Conservation (phyloP, 2,888 invertebrate genomes). For the Drosophila mimica region DNA sequence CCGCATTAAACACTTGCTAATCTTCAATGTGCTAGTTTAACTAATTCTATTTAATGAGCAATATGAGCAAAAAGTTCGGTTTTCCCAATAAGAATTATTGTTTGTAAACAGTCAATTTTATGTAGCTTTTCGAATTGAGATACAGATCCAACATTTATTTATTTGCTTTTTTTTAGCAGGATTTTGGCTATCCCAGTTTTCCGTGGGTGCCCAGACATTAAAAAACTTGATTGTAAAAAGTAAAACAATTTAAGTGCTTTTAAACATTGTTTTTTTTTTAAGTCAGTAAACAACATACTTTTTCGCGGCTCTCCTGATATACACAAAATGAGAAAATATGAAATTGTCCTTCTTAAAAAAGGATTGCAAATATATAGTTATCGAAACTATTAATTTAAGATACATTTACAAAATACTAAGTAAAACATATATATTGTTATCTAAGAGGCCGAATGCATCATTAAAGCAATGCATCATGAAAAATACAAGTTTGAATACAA, state of each 20-base stretch:
- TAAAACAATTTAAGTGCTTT: neutral
- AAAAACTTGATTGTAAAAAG: neutral
- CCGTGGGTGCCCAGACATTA: too few relatives aligned
- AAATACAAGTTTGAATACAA: neutral
- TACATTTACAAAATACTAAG: neutral
- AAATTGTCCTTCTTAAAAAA: neutral
- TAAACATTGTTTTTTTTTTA: neutral
- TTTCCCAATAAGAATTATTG: neutral
- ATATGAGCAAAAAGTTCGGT: neutral
- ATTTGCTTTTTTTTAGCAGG: neutral
- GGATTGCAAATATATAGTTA: neutral
- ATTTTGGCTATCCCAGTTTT: neutral
- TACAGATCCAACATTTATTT: neutral
- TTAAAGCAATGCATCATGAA: neutral
- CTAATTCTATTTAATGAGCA: neutral
- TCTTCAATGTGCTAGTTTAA: conserved; percentile 1
- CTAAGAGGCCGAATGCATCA: neutral
- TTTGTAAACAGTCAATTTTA: neutral
- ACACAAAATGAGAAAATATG: neutral
- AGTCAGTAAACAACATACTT: neutral
- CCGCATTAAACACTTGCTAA: neutral
- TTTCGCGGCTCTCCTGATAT: neutral
- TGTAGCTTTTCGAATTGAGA: neutral
- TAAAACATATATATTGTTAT: neutral
- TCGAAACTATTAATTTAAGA: neutral